These are phyloP conservation scores for Sinosuthora webbiana DNA, from an alignment of 2,113 vertebrate species.

Conservation along the genomic window DNA sequence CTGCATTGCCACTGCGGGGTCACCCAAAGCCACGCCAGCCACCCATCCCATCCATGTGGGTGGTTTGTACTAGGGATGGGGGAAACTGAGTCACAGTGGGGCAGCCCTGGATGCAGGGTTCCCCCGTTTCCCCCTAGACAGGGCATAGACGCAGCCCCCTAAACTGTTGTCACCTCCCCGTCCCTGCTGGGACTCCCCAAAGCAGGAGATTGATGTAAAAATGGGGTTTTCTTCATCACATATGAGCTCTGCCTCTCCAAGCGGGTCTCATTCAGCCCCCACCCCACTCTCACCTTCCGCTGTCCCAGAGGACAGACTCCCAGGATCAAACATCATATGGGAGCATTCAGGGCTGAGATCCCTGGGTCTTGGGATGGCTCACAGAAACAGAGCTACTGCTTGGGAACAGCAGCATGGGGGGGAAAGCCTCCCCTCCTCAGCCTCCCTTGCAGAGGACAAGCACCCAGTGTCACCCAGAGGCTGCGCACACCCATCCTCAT, in stretches of 20 bases:
- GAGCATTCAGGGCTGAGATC: not conserved
- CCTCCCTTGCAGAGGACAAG: not conserved
- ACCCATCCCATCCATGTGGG: not conserved
- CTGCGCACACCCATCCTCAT: accelerated
- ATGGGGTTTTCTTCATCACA: accelerated
- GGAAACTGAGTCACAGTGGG: conserved; percentile 10
- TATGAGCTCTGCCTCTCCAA: not conserved
- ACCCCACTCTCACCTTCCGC: accelerated
- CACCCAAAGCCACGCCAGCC: not conserved
- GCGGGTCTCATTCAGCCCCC: accelerated
- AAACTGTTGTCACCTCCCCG: not conserved
- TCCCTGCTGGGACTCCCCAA: not conserved
- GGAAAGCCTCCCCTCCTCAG: not conserved
- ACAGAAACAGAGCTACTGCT: not conserved
- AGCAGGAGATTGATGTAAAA: not conserved
- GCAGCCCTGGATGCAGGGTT: not conserved
- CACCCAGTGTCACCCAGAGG: not conserved
- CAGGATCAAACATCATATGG: accelerated
- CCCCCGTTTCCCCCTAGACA: not conserved
- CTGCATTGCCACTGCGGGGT: not conserved
- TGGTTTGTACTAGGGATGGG: not conserved
- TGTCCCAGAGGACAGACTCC: not conserved
- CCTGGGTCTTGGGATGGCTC: not conserved
- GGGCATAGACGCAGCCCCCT: accelerated
- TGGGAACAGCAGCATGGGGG: not conserved